Conservation (phyloP, 2,113 vertebrate genomes). For the Aegotheles bennettii region DNA sequence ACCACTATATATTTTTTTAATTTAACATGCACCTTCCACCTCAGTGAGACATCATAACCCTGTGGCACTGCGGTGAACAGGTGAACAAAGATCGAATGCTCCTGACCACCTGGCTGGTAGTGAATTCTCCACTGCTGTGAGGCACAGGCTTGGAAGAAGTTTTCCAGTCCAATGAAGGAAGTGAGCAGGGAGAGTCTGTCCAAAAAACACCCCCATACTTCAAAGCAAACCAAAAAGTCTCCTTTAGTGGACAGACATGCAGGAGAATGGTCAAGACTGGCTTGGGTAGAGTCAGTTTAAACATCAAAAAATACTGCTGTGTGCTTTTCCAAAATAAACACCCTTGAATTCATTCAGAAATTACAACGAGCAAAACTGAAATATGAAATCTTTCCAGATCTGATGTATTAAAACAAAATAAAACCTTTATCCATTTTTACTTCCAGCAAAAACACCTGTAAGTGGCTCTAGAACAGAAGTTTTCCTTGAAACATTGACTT, state of each 20-base stretch:
- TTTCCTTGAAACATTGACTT: not conserved
- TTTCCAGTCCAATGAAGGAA: not conserved
- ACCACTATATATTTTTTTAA: not conserved
- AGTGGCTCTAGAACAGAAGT: not conserved
- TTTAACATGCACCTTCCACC: not conserved
- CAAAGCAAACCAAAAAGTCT: not conserved
- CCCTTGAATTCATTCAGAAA: not conserved
- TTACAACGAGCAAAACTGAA: not conserved
- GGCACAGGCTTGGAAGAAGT: not conserved
- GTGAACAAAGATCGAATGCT: not conserved
- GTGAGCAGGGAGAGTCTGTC: not conserved
- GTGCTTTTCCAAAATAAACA: not conserved
- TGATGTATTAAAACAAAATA: not conserved
- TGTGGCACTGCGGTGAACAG: not conserved
- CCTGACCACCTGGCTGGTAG: rapidly evolving
- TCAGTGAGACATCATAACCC: not conserved
- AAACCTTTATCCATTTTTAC: not conserved
- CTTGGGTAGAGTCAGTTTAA: not conserved
- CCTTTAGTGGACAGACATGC: not conserved
- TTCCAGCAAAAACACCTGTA: not conserved
- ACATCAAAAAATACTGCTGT: not conserved
- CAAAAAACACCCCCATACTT: rapidly evolving
- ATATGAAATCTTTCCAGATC: not conserved
- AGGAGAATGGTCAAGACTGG: not conserved
- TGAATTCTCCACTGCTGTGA: not conserved